A percentile compares a stretch with the other conserved stretches of the same genome.
Evolutionary conservation across 2,113 vertebrate genomes (phyloP).

Genomic region (Onychostoma macrolepis): DNA sequence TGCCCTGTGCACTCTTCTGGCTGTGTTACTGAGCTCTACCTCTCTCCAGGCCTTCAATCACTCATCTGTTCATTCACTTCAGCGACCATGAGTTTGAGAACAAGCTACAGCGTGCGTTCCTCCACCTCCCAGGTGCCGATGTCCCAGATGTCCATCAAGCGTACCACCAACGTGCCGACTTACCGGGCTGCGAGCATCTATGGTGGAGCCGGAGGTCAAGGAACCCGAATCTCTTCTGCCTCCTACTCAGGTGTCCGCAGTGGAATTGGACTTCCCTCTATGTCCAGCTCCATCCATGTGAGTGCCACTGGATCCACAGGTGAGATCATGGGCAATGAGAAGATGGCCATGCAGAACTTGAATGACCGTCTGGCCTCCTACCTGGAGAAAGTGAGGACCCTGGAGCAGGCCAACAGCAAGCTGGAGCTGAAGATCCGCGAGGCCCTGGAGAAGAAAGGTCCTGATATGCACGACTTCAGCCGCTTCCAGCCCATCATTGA

Average conservation of each 20-base stretch:
- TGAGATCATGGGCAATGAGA: slow-evolving; percentile 80
- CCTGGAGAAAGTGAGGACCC: slow-evolving; percentile 78
- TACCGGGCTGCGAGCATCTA: slow-evolving; percentile 69
- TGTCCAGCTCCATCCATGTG: slow-evolving; percentile 69
- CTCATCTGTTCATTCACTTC: slow-evolving; percentile 41
- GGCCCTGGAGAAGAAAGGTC: slow-evolving; percentile 77
- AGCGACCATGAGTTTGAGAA: slow-evolving; percentile 65
- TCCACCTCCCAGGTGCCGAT: slow-evolving; percentile 59
- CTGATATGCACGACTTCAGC: slow-evolving; percentile 79
- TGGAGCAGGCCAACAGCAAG: slow-evolving; percentile 80
- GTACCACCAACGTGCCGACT: slow-evolving; percentile 57
- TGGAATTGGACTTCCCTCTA: slow-evolving; percentile 59
- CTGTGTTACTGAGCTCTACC: slow-evolving; percentile 68
- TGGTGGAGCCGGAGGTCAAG: slow-evolving; percentile 68
- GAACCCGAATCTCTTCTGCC: slow-evolving; percentile 72
- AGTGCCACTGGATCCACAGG: slow-evolving; percentile 58
- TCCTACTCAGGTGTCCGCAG: slow-evolving; percentile 60
- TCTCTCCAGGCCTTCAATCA: slow-evolving; percentile 60
- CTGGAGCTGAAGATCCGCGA: slow-evolving; percentile 80
- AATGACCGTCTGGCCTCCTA: slow-evolving; percentile 80
- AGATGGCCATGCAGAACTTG: slow-evolving; percentile 82
- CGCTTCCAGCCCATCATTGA: slow-evolving; percentile 76
- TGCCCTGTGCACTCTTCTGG: slow-evolving; percentile 58
- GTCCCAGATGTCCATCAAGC: slow-evolving; percentile 56
- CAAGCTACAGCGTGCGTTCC: slow-evolving; percentile 67